Conservation (phyloP, 2,888 invertebrate genomes). For the Furcula furcula region DNA sequence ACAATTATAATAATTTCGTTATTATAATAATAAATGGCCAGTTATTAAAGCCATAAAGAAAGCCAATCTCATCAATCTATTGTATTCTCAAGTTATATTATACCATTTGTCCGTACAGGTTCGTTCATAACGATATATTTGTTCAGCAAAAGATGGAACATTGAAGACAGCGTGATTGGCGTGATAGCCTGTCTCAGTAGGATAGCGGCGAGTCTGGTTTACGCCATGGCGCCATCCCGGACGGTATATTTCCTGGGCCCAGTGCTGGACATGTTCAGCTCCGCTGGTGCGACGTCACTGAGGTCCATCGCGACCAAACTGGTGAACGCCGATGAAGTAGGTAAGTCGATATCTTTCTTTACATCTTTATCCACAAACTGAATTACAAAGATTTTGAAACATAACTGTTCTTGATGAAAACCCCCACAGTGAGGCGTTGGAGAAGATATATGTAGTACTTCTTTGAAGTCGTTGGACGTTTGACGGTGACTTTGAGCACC, state of each 20-base stretch:
- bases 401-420: too few species aligned
- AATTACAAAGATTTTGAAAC: too few species aligned
- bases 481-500: too few species aligned
- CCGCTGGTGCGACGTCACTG: constrained; percentile 80
- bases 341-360: constrained; percentile 46
- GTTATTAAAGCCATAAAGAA: too few species aligned
- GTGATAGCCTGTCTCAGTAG: constrained; percentile 77
- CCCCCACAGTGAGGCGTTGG: too few species aligned
- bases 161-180: constrained; percentile 76
- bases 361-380: too few species aligned
- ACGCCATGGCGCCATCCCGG: constrained; percentile 70
- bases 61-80: too few species aligned
- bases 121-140: constrained; percentile 78
- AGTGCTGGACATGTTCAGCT: constrained; percentile 78
- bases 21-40: too few species aligned
- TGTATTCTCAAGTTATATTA: constrained; percentile 9
- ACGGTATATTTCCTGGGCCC: constrained; percentile 78
- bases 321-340: constrained; percentile 80
- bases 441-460: too few species aligned
- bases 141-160: constrained; percentile 73
- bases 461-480: too few species aligned
- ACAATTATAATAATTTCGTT: too few species aligned
- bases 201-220: constrained; percentile 73
- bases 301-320: constrained; percentile 81
- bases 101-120: constrained; percentile 49